A percentile compares a stretch with the other conserved stretches of the same genome.
Evolutionary conservation across 1,140 invertebrate genomes (phyloP).

Genomic region (Epicauta chinensis): DNA sequence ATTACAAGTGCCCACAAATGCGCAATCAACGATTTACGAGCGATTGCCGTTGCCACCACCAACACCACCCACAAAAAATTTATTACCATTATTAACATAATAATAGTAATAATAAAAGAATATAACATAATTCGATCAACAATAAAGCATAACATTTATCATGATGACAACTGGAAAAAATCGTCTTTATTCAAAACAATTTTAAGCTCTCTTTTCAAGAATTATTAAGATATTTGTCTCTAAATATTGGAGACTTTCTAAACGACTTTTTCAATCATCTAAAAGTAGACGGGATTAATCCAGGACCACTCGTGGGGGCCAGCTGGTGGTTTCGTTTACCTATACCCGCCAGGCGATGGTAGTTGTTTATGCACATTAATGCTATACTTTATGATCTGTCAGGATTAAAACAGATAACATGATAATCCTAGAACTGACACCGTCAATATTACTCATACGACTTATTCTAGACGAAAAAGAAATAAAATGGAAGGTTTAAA

Average conservation of each 20-base stretch:
- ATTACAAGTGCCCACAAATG: conserved; percentile 18
- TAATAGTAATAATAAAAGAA: conserved; percentile 32
- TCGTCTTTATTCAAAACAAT: too few species aligned
- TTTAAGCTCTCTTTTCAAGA: too few species aligned
- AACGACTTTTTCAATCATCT: too few species aligned
- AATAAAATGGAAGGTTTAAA: too few species aligned
- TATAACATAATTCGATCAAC: conserved; percentile 32
- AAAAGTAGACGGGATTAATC: too few species aligned
- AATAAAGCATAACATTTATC: neutral
- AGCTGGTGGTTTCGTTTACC: too few species aligned
- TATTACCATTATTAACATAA: conserved; percentile 7
- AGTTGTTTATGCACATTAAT: conserved; percentile 29
- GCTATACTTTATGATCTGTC: conserved; percentile 30
- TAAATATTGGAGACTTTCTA: too few species aligned
- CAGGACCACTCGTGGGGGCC: too few species aligned
- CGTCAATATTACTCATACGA: conserved; percentile 10
- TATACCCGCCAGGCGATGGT: too few species aligned
- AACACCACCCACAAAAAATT: conserved; percentile 4
- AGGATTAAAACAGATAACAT: conserved; percentile 29
- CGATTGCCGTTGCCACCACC: conserved; percentile 8
- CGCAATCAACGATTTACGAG: conserved; percentile 23
- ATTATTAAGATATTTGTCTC: too few species aligned
- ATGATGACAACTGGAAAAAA: neutral
- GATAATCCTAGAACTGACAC: conserved; percentile 29
- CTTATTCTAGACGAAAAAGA: too few species aligned